Evolutionary conservation across 2,888 invertebrate genomes (phyloP).

Genomic region (Chrysolina haemoptera): DNA sequence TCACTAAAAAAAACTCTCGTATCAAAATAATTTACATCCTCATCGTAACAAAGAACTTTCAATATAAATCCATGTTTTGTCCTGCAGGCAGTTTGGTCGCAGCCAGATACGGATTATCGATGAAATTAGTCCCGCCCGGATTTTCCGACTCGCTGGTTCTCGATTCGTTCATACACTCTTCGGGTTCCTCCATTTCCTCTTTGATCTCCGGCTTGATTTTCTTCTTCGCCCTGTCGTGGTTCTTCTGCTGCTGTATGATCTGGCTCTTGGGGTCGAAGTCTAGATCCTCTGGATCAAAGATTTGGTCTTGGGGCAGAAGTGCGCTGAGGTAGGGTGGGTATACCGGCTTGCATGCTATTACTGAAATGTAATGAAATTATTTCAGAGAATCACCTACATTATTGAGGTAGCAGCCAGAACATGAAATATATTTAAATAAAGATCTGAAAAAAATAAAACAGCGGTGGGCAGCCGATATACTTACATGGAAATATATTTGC

Average conservation of each 20-base stretch:
- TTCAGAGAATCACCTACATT: not conserved
- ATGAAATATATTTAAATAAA: too few species aligned
- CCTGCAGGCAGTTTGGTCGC: constrained; percentile 67
- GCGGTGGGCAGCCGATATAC: too few species aligned
- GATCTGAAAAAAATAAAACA: too few species aligned
- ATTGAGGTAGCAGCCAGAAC: too few species aligned
- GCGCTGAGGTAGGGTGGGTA: constrained; percentile 90
- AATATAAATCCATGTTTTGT: constrained; percentile 15
- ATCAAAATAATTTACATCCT: not conserved
- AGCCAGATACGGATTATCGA: constrained; percentile 83
- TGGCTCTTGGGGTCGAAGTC: constrained; percentile 79
- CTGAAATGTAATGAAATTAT: constrained; percentile 70
- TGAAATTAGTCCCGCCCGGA: constrained; percentile 71
- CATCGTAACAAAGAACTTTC: not conserved
- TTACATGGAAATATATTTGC: constrained; percentile 90
- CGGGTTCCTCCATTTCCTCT: constrained; percentile 59
- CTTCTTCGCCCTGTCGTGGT: constrained; percentile 61
- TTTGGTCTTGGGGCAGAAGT: constrained; percentile 92
- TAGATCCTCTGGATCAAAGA: constrained; percentile 91
- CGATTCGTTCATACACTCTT: constrained; percentile 46
- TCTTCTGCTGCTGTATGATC: constrained; percentile 64
- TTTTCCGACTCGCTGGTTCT: constrained; percentile 69
- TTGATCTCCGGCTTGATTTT: constrained; percentile 51
- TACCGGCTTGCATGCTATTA: constrained; percentile 88
- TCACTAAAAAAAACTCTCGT: too few species aligned